Base-by-base conservation (phyloP, 1,140 invertebrate species). In the Neodiprion pinetum region DNA sequence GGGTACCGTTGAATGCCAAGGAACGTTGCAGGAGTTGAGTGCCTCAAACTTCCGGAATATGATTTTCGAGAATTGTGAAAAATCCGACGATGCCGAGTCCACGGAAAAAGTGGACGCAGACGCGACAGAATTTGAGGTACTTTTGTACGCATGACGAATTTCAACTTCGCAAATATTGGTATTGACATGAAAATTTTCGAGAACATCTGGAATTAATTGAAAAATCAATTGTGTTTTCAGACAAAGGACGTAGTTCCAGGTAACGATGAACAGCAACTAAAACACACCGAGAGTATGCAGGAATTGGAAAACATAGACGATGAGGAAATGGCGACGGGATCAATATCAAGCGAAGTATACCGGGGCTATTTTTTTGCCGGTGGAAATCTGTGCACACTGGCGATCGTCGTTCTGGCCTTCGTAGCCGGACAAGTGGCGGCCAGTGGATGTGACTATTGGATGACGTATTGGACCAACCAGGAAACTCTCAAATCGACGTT, bases 371-470 rank as follows among this genome's bases (percentile, higher is more conserved):
- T 96, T 72, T 85, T 83, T 28, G 90, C 93, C 0, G 95, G 95
- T 14, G 89, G 91, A 5, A 92, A 92, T 1, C 87, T 90, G 21
- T 86, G 89, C 23, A 82, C 91, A 11, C 88, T 95, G 0, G 67
- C 89, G 0, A 74, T 92, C 1, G 89, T 96, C 21, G 68, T 92
- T 0, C 67, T 92, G 0, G 74, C 92, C 0, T 90, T 94, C 78
- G 14, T 95, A 1, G 14, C 94, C 0, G 92, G 94, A 0, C 95
- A 96, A 88, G 84, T 90, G 0, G 84, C 90, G 0, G 94, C 92
- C 53, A 94, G 93, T 75, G 91, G 91, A 1, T 91, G 91, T 9
- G 95, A 97, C 82, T 96, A 92, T 82, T 97, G 95, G 91, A 87
- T 96, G 0, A 93, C 93, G 75, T 93, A 91, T 74, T 97, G 95